These are phyloP conservation scores for Tenodera sinensis DNA, from an alignment of 2,888 invertebrate species.

Conservation along the genomic window DNA sequence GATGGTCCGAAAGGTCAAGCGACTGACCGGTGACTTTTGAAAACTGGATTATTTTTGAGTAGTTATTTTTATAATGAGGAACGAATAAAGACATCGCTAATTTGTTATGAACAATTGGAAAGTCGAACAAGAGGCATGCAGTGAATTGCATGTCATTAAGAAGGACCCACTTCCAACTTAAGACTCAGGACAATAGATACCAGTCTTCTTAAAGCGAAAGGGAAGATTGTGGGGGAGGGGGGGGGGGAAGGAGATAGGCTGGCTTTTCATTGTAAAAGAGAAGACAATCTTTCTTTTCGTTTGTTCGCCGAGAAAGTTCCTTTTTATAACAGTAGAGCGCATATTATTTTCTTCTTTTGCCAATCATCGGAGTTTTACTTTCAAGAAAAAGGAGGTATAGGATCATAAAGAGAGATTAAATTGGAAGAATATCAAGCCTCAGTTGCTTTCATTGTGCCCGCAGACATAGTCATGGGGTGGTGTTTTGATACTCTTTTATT, in stretches of 20 bases:
- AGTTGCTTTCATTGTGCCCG: not conserved
- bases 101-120: not conserved
- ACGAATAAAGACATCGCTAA: not conserved
- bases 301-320: not conserved
- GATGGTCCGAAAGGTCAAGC: too few relatives aligned
- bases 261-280: not conserved
- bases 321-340: not conserved
- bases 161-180: not conserved
- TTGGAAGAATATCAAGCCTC: not conserved
- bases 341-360: conserved; percentile 2
- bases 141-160: not conserved
- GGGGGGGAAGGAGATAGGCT: not conserved
- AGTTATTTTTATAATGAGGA: too few relatives aligned
- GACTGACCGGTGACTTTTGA: too few relatives aligned
- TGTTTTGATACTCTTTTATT: not conserved
- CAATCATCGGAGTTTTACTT: conserved; percentile 4
- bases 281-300: not conserved
- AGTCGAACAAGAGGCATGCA: not conserved
- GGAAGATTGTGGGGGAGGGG: not conserved
- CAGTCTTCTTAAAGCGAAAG: not conserved
- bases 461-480: not conserved
- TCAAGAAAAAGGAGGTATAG: not conserved
- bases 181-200: not conserved
- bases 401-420: conserved; percentile 5
- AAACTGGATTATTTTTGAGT: too few relatives aligned